Conservation (phyloP, 2,888 invertebrate genomes). For the Xylota segnis region DNA sequence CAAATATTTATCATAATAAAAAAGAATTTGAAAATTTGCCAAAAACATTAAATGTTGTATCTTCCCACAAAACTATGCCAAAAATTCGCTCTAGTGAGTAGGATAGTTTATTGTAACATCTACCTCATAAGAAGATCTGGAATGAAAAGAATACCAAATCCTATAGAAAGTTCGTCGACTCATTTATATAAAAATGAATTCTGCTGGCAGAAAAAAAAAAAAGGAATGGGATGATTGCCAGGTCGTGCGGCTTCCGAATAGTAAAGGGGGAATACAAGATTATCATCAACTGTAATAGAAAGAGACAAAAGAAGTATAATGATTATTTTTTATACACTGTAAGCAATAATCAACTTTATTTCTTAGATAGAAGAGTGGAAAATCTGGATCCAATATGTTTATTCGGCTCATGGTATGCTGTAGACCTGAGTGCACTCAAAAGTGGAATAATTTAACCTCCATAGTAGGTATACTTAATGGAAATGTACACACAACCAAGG, state of each 20-base stretch:
- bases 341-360: background rate
- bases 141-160: slow-evolving; percentile 39
- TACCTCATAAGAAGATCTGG: slow-evolving; percentile 42
- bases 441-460: background rate
- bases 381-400: background rate
- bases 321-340: background rate
- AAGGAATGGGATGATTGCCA: slow-evolving; percentile 55
- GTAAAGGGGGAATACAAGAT: slow-evolving; percentile 28
- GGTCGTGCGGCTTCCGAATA: slow-evolving; percentile 32
- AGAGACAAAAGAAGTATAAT: slow-evolving; percentile 22
- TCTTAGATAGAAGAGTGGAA: background rate
- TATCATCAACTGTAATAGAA: slow-evolving; percentile 28
- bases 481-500: background rate
- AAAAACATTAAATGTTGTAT: slow-evolving; percentile 59
- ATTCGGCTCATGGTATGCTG: background rate
- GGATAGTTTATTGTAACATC: slow-evolving; percentile 48
- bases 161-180: slow-evolving; percentile 66
- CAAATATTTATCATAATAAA: slow-evolving; percentile 67
- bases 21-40: slow-evolving; percentile 60
- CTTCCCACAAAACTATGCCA: slow-evolving; percentile 68
- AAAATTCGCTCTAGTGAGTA: slow-evolving; percentile 47
- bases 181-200: slow-evolving; percentile 46
- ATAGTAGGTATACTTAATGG: background rate
- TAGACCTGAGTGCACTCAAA: background rate
- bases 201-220: slow-evolving; percentile 1